phyloP scores from a whole-genome alignment of 2,888 invertebrate species.

The Diarsia rubi region DNA sequence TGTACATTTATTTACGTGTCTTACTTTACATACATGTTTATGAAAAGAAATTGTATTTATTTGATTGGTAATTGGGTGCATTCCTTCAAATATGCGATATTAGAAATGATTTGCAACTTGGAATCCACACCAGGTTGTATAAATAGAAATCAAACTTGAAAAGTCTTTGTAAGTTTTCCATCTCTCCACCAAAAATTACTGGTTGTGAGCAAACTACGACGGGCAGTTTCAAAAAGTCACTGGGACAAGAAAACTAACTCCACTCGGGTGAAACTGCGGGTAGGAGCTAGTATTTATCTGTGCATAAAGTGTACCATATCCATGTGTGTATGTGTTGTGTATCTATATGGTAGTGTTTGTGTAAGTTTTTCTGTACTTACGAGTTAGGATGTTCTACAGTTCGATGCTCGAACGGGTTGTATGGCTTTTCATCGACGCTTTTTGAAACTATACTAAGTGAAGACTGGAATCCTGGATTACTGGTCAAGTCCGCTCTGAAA shows the following conservation, averaged over 20 bases:
- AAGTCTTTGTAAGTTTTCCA: no score
- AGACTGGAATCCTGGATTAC: conserved; percentile 84
- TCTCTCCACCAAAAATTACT: no score
- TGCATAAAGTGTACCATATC: not conserved
- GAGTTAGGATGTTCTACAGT: conserved; percentile 92
- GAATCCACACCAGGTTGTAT: not conserved
- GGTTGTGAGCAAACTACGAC: no score
- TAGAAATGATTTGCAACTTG: not conserved
- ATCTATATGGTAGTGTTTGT: no score
- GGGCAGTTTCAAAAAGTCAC: no score
- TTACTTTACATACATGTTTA: not conserved
- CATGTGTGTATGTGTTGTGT: no score
- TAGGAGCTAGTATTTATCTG: not conserved
- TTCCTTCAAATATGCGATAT: not conserved
- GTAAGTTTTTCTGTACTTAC: conserved; percentile 84
- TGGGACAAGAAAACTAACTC: not conserved
- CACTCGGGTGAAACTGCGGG: not conserved
- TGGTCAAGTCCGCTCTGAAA: conserved; percentile 84
- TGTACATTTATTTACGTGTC: conserved; percentile 3
- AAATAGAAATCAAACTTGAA: no score
- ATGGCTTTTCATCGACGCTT: conserved; percentile 86
- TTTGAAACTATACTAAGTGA: conserved; percentile 86
- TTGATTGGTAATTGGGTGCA: not conserved
- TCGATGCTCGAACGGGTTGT: conserved; percentile 93
- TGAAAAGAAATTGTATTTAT: not conserved